These are phyloP conservation scores for Pollimyrus isidori DNA, from an alignment of 2,113 vertebrate genomes.

Conservation along the genomic window DNA sequence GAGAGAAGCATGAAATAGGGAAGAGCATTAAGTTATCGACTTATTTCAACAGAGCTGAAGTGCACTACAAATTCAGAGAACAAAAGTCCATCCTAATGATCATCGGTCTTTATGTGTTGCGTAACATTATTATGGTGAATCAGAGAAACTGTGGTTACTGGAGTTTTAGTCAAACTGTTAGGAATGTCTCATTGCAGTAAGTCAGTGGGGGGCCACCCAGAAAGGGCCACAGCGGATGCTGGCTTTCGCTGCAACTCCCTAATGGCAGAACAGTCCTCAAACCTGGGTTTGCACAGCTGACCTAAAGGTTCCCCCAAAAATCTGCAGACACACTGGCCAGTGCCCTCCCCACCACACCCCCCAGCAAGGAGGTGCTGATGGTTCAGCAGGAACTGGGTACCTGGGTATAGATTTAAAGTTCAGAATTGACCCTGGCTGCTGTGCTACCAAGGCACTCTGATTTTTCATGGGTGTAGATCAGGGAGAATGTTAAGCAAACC, in stretches of 20 bases:
- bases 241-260: too few species aligned
- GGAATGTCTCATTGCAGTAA: neutral
- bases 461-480: neutral
- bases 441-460: neutral
- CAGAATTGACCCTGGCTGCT: neutral
- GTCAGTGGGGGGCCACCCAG: too few species aligned
- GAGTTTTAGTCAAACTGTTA: neutral
- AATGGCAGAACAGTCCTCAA: too few species aligned
- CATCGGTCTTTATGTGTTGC: neutral
- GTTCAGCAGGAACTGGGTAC: neutral
- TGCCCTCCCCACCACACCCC: neutral
- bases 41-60: neutral
- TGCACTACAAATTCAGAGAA: neutral
- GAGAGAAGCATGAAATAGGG: slow-evolving; percentile 6
- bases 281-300: too few species aligned
- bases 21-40: neutral
- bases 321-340: neutral
- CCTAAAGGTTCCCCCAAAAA: too few species aligned
- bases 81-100: neutral
- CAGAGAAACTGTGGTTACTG: neutral
- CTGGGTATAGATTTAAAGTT: neutral
- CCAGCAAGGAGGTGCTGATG: neutral
- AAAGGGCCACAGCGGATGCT: too few species aligned
- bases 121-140: neutral
- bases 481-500: neutral